Conservation (phyloP, 1,140 invertebrate species). For the Ditylenchus dipsaci region DNA sequence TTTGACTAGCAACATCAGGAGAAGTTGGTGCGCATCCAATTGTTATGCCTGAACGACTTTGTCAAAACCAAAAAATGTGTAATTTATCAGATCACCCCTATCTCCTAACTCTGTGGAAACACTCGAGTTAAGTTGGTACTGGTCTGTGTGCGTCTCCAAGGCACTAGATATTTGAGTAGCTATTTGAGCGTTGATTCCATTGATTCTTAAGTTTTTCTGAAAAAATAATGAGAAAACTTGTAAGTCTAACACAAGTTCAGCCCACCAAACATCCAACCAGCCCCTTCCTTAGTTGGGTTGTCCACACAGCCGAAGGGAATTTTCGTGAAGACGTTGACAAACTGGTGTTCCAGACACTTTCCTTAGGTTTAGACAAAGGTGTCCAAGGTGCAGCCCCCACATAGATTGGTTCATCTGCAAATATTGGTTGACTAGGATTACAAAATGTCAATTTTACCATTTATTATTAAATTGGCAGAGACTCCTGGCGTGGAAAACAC, state of each 20-base stretch:
- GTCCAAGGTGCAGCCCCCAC: conserved; percentile 71
- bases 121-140: not conserved
- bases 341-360: not conserved
- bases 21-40: not conserved
- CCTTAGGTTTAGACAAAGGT: conserved; percentile 58
- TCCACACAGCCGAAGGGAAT: conserved; percentile 82
- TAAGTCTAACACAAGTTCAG: no score
- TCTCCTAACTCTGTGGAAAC: no score
- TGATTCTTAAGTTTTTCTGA: conserved; percentile 77
- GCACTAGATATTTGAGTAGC: conserved; percentile 68
- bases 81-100: no score
- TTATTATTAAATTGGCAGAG: conserved; percentile 52
- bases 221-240: no score
- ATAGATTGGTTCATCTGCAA: conserved; percentile 77
- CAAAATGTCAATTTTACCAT: conserved; percentile 20
- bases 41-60: not conserved
- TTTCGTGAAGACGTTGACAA: conserved; percentile 47
- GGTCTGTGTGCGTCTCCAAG: conserved; percentile 9
- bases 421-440: not conserved
- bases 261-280: conserved; percentile 81
- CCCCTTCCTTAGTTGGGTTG: conserved; percentile 77
- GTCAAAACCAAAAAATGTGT: no score
- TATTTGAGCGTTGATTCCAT: conserved; percentile 84
- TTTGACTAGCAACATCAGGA: not conserved
- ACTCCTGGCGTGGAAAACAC: conserved; percentile 79